Conservation (phyloP, 2,888 invertebrate species). For the Caenorhabditis imperialis region DNA sequence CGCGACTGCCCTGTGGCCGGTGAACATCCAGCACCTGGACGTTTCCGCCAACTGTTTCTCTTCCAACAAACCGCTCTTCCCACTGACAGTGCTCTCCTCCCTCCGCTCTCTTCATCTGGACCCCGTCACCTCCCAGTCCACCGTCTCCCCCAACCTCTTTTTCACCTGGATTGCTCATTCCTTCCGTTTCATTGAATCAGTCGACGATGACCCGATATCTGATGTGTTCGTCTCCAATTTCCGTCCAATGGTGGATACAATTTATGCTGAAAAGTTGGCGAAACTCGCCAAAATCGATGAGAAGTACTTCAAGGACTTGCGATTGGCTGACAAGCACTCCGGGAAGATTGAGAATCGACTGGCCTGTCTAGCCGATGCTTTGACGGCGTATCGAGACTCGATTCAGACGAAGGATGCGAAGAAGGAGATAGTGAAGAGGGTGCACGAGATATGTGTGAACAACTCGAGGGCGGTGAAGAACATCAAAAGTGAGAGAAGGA, state of each 20-base stretch:
- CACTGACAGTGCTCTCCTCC: conserved; percentile 59
- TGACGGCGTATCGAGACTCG: conserved; percentile 53
- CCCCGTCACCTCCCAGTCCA: conserved; percentile 4
- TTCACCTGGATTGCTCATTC: conserved; percentile 68
- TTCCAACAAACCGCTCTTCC: conserved; percentile 59
- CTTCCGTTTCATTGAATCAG: conserved; percentile 64
- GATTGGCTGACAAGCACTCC: conserved; percentile 56
- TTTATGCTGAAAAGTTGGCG: conserved; percentile 48
- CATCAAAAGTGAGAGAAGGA: conserved; percentile 62
- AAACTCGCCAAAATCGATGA: conserved; percentile 50
- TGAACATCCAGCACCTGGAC: conserved; percentile 67
- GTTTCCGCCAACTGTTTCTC: conserved; percentile 61
- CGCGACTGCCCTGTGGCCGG: conserved; percentile 62
- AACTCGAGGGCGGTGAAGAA: conserved; percentile 61
- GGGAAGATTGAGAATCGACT: conserved; percentile 59
- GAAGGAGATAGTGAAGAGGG: conserved; percentile 63
- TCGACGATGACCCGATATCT: conserved; percentile 53
- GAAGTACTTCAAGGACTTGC: conserved; percentile 43
- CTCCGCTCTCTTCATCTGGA: conserved; percentile 53
- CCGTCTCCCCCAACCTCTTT: conserved; percentile 30
- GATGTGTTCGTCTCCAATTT: conserved; percentile 37
- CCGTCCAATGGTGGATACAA: conserved; percentile 51
- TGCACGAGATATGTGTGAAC: conserved; percentile 64
- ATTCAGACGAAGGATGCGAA: conserved; percentile 60
- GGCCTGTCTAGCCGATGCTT: conserved; percentile 52